Percentiles rank a stretch among this genome's conserved stretches.
These are phyloP conservation scores for Chloropsis hardwickii DNA, from an alignment of 2,113 vertebrate species.

Conservation along the genomic window DNA sequence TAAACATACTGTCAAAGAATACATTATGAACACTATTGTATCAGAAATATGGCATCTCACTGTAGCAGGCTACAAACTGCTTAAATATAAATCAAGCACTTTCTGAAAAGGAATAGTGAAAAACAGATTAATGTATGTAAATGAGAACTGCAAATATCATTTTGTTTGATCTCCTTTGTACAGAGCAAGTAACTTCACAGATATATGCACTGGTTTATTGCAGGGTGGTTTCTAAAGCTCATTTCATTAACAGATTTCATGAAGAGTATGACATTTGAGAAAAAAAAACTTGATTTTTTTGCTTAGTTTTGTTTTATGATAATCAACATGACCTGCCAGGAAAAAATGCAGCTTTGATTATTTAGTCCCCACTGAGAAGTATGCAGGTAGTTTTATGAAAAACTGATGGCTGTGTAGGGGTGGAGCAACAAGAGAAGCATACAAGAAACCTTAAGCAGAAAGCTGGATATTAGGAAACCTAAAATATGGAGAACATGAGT, in stretches of 20 bases:
- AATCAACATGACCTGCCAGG: neutral
- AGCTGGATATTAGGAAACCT: neutral
- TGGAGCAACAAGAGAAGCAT: neutral
- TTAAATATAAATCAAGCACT: constrained; percentile 28
- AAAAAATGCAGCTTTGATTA: neutral
- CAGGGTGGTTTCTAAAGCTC: neutral
- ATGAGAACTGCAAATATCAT: neutral
- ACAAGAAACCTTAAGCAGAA: neutral
- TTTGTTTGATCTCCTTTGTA: neutral
- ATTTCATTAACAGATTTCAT: neutral
- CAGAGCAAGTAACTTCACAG: neutral
- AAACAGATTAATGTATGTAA: neutral
- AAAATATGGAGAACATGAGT: neutral
- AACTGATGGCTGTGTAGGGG: neutral
- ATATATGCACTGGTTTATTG: neutral
- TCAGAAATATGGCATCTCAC: neutral
- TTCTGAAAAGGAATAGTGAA: neutral
- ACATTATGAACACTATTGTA: neutral
- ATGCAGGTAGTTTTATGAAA: neutral
- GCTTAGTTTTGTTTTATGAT: neutral
- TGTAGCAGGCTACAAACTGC: neutral
- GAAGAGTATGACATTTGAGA: neutral
- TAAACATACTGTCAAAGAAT: neutral
- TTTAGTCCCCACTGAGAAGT: neutral
- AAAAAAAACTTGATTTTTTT: neutral